These are phyloP conservation scores for Sparidentex hasta DNA, from an alignment of 2,797 vertebrate species.

Conservation along the genomic window DNA sequence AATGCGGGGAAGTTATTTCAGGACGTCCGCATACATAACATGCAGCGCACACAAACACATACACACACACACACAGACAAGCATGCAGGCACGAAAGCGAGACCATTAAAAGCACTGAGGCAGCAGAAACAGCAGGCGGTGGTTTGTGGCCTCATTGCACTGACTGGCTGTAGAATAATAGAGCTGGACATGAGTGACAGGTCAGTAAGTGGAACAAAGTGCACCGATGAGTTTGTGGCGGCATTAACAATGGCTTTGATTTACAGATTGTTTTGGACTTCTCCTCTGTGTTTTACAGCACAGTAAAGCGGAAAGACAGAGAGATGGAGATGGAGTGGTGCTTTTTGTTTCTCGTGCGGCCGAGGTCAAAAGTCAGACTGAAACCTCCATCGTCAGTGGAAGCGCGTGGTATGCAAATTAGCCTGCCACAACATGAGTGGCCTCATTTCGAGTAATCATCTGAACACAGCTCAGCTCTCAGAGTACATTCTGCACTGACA, in stretches of 20 bases:
- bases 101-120: slow-evolving; percentile 76
- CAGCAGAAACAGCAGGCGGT: slow-evolving; percentile 78
- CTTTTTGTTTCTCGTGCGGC: slow-evolving; percentile 52
- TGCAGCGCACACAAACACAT: slow-evolving; percentile 29
- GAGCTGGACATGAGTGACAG: slow-evolving; percentile 68
- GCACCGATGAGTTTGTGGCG: slow-evolving; percentile 53
- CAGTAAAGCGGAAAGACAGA: slow-evolving; percentile 34
- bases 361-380: slow-evolving; percentile 55
- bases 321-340: slow-evolving; percentile 26
- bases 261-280: slow-evolving; percentile 59
- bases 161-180: slow-evolving; percentile 74
- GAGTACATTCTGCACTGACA: neutral
- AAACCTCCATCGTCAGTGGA: slow-evolving; percentile 24
- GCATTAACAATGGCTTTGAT: slow-evolving; percentile 56
- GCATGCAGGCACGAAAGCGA: slow-evolving; percentile 58
- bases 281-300: slow-evolving; percentile 31
- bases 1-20: slow-evolving; percentile 49
- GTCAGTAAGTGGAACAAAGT: slow-evolving; percentile 74
- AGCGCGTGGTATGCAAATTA: slow-evolving; percentile 43
- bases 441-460: slow-evolving; percentile 5
- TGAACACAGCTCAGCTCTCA: neutral
- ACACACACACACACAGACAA: slow-evolving; percentile 41
- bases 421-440: slow-evolving; percentile 2
- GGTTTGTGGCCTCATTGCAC: slow-evolving; percentile 76
- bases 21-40: slow-evolving; percentile 53